Conservation (phyloP, 2,113 vertebrate genomes). For the Butorides virescens region DNA sequence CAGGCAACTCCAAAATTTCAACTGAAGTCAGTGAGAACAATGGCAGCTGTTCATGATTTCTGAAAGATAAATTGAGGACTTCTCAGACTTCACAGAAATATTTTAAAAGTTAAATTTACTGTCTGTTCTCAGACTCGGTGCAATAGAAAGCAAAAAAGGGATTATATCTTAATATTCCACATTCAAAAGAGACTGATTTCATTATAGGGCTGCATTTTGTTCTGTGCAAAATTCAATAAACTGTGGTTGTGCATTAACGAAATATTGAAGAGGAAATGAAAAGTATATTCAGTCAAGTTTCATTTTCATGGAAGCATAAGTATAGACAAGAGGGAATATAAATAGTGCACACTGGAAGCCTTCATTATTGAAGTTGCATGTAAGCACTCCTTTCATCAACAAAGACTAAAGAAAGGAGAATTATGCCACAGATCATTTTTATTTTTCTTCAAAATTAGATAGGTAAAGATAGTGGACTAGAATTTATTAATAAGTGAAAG, state of each 20-base stretch:
- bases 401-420: conserved; percentile 39
- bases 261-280: conserved; percentile 53
- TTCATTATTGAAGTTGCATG: conserved; percentile 42
- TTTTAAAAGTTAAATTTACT: not conserved
- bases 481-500: conserved; percentile 62
- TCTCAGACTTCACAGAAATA: not conserved
- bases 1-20: not conserved
- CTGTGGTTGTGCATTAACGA: not conserved
- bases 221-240: conserved; percentile 10
- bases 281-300: conserved; percentile 39
- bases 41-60: not conserved
- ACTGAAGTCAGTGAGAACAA: not conserved
- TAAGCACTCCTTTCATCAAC: conserved; percentile 37
- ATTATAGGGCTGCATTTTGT: not conserved
- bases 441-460: conserved; percentile 58
- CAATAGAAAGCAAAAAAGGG: not conserved
- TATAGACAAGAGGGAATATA: conserved; percentile 15
- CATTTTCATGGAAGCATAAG: not conserved
- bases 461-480: conserved; percentile 45
- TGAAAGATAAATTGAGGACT: not conserved
- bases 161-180: not conserved
- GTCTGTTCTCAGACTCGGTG: not conserved
- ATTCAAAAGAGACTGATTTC: not conserved
- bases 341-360: not conserved
- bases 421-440: conserved; percentile 36